Evolutionary conservation across 2,113 vertebrate species (phyloP).

Genomic region (Ciconia maguari): DNA sequence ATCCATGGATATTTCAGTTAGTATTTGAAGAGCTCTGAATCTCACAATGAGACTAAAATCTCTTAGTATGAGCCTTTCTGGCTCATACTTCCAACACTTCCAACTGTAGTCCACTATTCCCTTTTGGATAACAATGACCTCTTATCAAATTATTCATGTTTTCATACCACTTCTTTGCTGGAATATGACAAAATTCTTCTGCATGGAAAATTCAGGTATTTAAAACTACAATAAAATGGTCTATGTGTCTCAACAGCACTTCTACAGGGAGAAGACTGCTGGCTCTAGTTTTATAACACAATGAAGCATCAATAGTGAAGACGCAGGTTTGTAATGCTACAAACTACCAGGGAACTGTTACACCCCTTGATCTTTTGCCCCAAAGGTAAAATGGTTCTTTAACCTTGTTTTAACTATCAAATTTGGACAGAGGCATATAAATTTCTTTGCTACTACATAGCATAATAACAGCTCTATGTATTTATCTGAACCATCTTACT

Average conservation of each 20-base stretch:
- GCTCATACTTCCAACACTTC: neutral
- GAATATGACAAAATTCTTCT: neutral
- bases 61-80: neutral
- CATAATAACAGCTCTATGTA: neutral
- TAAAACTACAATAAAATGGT: neutral
- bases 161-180: neutral
- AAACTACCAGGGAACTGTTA: neutral
- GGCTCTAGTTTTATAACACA: neutral
- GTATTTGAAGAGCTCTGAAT: neutral
- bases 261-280: neutral
- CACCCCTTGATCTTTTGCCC: neutral
- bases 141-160: neutral
- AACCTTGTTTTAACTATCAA: neutral
- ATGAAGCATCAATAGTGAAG: neutral
- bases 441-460: neutral
- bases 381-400: neutral
- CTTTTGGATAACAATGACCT: neutral
- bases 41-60: neutral
- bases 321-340: neutral
- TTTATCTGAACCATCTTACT: neutral
- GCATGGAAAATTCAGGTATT: neutral
- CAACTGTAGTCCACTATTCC: neutral
- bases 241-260: neutral
- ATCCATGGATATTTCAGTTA: neutral
- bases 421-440: neutral